Evolutionary conservation across 2,113 vertebrate genomes (phyloP), one percentile per base, ranked within the genome.

Genomic region (Canis aureus): DNA sequence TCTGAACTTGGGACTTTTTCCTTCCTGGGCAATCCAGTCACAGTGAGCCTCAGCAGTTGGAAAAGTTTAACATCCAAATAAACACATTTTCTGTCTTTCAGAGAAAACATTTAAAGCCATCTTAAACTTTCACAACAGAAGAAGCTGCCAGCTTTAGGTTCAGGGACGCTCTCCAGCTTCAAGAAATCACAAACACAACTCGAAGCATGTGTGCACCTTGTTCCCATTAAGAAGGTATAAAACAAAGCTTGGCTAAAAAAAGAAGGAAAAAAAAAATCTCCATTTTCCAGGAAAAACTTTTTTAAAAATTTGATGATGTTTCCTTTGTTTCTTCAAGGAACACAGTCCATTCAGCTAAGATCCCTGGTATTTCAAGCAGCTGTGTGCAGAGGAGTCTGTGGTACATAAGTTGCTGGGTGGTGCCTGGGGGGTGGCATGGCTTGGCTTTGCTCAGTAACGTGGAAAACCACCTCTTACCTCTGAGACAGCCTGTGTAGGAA

Each of bases 241-340:
- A 92, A 95, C 76, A 92, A 97, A 93, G 51, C 5, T 11, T 8
- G 13, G 29, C n/a, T 66, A 62, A 64, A 66, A 78, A 76, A 20
- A 53, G 19, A 59, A 17, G 49, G n/a, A 51, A 60, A 64, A 12
- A 81, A 38, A 55, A 73, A 43, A 15, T 19, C 35, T 96, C 53
- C 8, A 92, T 69, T 96, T 95, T 89, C 83, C 67, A 89, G n/a
- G 79, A 95, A 88, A 94, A 88, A 19, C 11, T 67, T 91, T 83
- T 81, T 22, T 0, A 17, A 88, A 93, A 87, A 32, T 55, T 49
- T 43, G 79, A 80, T 69, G n/a, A 62, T 57, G 13, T 90, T 74
- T 93, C 60, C 27, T 97, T 71, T 96, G 81, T 55, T 96, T 85
- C 59, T 89, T 92, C 17, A 94, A 94, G 66, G 57, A 89, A 96